Base-by-base conservation (phyloP, 1,140 invertebrate genomes). In the Prorops nasuta region DNA sequence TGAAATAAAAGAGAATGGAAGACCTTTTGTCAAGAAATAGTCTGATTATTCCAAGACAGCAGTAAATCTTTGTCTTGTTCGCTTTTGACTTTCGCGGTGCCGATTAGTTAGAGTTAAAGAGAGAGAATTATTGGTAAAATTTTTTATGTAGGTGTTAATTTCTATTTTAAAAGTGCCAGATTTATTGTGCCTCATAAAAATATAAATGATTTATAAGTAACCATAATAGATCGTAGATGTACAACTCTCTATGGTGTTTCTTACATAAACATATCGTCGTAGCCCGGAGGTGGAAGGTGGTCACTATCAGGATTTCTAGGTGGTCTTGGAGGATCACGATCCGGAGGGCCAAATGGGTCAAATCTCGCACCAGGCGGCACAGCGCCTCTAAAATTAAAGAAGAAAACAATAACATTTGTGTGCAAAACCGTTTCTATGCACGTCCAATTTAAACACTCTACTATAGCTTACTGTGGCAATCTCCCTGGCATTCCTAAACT, bases 321-420 rank as follows among this genome's bases (percentile, higher is more conserved):
- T 35, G 34, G 48, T 42, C 72, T 63, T 16, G 70, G 65, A 32
- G 65, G 69, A 18, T 74, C 69, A 35, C 67, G 56, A 17, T 80
- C 83, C 6, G 84, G 83, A 8, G 89, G 89, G 3, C 84, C 84
- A 68, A 91, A 89, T 0, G 89, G 90, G 78, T 92, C 89, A 70
- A 90, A 93, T 59, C 89, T 80, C 8, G 90, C 89, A 22, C 86
- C 84, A 1, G 88, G 87, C 19, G 88, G 88, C 14, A 90, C 77
- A 19, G 86, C 78, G 18, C 86, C 86, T 49, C 84, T 86, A 65
- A 45, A 72, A 75, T 42, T 43, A n/a, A n/a, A n/a, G n/a, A n/a
- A n/a, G n/a, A n/a, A n/a, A n/a, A n/a, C n/a, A n/a, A 35, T 1
- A 36, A 46, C 16, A 58, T 47, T 35, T 36, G 36, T 52, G 41